Evolutionary conservation across 2,888 invertebrate species (phyloP), one percentile per base, ranked within the genome.

Genomic region (Hartigia nigra): DNA sequence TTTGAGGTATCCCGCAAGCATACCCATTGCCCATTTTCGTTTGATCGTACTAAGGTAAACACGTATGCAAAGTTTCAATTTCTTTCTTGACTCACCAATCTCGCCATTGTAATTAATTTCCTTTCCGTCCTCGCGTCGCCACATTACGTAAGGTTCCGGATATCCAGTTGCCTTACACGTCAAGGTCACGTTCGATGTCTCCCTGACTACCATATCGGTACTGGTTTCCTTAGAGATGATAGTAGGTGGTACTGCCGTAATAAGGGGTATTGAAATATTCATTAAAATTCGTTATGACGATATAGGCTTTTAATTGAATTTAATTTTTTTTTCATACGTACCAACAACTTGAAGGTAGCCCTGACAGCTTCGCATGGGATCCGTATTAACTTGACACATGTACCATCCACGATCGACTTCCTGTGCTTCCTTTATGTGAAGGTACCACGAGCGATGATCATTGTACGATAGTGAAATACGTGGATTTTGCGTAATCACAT

Each of bases 331-430:
- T 34, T 12, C 32, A 78, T 79, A 93, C 96, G 95, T 90, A 97
- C 98, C 97, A 74, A 97, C 97, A 84, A 98, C 97, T 93, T 97
- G 97, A 55, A 98, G 93, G 91, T 97, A 98, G 78, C 97, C 98
- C 90, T 97, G 96, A 79, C 96, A 94, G 81, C 96, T 96, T 84
- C 97, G 94, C 97, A 98, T 98, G n/a, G 97, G 98, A 92, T 97
- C 97, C 1, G 97, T 97, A 92, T 98, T 97, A 85, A 98, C 95
- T 92, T 97, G 97, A 90, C 97, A 97, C 97, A 97, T 97, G 91
- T 95, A 97, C 97, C 97, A 97, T 81, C 97, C 97, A 3, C 97
- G 94, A 92, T 97, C 97, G 74, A 95, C 94, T 91, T 97, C 97
- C 90, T 97, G 96, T 39, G 97, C 97, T 89, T 95, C 95, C 92